phyloP scores from a whole-genome alignment of 2,797 vertebrate genomes.

The Phalloptychus januarius region DNA sequence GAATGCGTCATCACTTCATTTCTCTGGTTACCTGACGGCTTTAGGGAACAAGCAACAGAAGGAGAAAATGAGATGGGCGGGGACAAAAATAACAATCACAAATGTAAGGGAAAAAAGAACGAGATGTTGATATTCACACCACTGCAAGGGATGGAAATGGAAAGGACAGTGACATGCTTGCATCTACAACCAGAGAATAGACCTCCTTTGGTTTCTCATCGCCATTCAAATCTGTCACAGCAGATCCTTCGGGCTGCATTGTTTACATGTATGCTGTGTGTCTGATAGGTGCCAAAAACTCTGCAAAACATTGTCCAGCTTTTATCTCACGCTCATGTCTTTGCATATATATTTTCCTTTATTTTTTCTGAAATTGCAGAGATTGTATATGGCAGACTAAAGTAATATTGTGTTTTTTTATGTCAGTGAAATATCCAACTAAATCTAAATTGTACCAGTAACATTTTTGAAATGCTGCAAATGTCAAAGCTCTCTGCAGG shows the following conservation, averaged over 20 bases:
- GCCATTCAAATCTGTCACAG: constrained; percentile 52
- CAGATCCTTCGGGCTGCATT: constrained; percentile 50
- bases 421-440: background rate
- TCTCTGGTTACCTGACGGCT: constrained; percentile 36
- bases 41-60: constrained; percentile 33
- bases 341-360: constrained; percentile 3
- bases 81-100: constrained; percentile 35
- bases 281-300: constrained; percentile 42
- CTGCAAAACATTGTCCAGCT: constrained; percentile 11
- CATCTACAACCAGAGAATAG: background rate
- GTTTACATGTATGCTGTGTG: constrained; percentile 44
- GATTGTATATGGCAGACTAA: background rate
- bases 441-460: background rate
- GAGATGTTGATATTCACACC: constrained; percentile 29
- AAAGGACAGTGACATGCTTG: constrained; percentile 28
- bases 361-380: background rate
- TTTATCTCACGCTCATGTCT: constrained; percentile 11
- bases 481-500: constrained; percentile 1
- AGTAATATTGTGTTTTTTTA: background rate
- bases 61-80: constrained; percentile 25
- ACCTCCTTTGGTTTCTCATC: constrained; percentile 31
- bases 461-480: constrained; percentile 23
- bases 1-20: constrained; percentile 33
- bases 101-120: constrained; percentile 30
- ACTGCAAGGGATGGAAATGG: constrained; percentile 19